A percentile compares a stretch with the other conserved stretches of the same genome.
These are phyloP conservation scores for Scaptomyza reducta DNA, from an alignment of 2,888 invertebrate species.

Conservation along the genomic window DNA sequence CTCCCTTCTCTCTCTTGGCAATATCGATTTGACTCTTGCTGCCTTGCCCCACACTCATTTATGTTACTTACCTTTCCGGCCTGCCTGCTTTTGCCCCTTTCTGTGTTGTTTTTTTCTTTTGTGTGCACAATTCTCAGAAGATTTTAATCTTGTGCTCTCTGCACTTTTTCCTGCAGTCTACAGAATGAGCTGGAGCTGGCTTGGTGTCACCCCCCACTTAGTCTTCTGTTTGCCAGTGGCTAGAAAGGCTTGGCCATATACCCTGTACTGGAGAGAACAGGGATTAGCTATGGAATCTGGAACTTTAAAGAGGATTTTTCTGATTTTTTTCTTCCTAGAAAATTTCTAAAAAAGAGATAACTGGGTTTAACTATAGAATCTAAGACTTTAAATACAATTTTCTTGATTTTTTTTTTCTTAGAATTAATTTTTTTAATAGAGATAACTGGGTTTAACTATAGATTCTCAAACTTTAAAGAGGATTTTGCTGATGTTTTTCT, in stretches of 20 bases:
- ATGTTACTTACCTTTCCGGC: slow-evolving; percentile 62
- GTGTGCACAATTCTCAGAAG: slow-evolving; percentile 71
- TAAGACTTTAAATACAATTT: too few species aligned
- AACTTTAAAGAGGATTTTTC: too few species aligned
- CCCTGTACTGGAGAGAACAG: slow-evolving; percentile 8
- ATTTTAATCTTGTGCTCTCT: slow-evolving; percentile 76
- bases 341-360: too few species aligned
- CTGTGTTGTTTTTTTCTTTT: slow-evolving; percentile 25
- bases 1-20: slow-evolving; percentile 24
- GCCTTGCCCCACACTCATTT: slow-evolving; percentile 58
- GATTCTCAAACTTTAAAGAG: too few species aligned
- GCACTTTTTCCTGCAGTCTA: slow-evolving; percentile 23
- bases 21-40: slow-evolving; percentile 75
- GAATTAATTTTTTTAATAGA: too few species aligned
- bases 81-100: slow-evolving; percentile 35
- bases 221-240: neutral
- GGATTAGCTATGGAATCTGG: neutral
- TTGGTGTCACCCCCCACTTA: neutral
- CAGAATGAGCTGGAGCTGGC: neutral
- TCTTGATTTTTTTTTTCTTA: too few species aligned
- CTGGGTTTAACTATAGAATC: too few species aligned
- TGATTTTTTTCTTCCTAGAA: too few species aligned
- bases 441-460: too few species aligned
- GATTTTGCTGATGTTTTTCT: too few species aligned
- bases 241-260: slow-evolving; percentile 4